These are phyloP conservation scores for Notospermus geniculatus DNA, from an alignment of 1,140 invertebrate species.

Conservation along the genomic window DNA sequence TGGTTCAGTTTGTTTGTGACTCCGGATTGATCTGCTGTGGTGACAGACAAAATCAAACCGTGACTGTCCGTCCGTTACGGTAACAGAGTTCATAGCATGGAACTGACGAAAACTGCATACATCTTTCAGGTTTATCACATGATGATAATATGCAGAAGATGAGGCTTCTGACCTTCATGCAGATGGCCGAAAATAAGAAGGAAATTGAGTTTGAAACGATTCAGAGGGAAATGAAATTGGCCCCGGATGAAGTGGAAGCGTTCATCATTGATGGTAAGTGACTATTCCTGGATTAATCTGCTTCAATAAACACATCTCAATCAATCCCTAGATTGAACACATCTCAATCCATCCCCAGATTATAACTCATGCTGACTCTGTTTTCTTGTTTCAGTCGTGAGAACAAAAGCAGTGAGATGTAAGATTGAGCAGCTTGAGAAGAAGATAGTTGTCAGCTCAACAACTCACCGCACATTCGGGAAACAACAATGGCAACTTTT, in stretches of 20 bases:
- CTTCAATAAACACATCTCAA: no score
- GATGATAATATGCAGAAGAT: conserved; percentile 96
- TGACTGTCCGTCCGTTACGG: no score
- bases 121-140: conserved; percentile 74
- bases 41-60: no score
- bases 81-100: no score
- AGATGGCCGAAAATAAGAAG: conserved; percentile 85
- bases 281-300: no score
- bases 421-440: conserved; percentile 87
- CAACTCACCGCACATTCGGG: conserved; percentile 93
- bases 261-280: conserved; percentile 90
- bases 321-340: no score
- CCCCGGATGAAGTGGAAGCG: conserved; percentile 83
- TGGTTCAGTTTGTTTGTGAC: no score
- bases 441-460: conserved; percentile 85
- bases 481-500: conserved; percentile 88
- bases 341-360: no score
- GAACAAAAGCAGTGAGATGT: conserved; percentile 89
- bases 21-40: no score
- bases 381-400: conserved; percentile 71
- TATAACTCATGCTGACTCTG: neutral
- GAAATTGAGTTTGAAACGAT: conserved; percentile 89
- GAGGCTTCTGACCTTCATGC: conserved; percentile 94
- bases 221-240: conserved; percentile 82
- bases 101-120: no score